Base-by-base conservation (phyloP, 1,140 invertebrate genomes). In the Pomacea maculata region DNA sequence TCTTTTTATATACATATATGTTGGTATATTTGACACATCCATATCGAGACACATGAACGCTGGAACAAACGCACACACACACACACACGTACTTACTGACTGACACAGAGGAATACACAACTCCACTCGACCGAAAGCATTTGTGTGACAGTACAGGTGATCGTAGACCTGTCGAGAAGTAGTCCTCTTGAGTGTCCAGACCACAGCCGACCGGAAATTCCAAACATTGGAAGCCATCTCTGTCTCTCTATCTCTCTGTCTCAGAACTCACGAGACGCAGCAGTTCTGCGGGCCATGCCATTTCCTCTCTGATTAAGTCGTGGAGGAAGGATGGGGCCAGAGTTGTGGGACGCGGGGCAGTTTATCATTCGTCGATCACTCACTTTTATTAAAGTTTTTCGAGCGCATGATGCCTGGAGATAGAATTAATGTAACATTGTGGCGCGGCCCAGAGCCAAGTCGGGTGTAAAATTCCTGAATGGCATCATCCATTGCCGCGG, bases 301-400 rank as follows among this genome's bases (percentile, higher is more conserved):
- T 70, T 70, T 34, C 11, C n/a, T 12, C 67, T 34, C 77, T 78
- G 77, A 78, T 78, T 78, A 78, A 78, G 77, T 67, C 65, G 1
- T 17, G 8, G 57, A 17, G 57, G 57, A 61, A 61, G 57, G 57
- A 17, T 61, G 57, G 57, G 57, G 57, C 11, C 65, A 29, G 65
- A 52, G 63, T 9, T 34, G 19, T 65, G 54, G 65, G 77, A 14
- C 19, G 54, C 45, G 54, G 45, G 34, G 21, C 77, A 78, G 77
- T 78, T 78, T 78, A 78, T 78, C 77, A 78, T 78, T 78, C 65
- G 19, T 52, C 77, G 77, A 78, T 78, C 77, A 71, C 77, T 78
- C 77, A 78, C 77, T 78, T 78, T 78, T 78, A 78, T 78, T 78
- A 78, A 78, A 78, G 77, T 78, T 78, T 78, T 78, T 71, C 65